Conservation (phyloP, 2,113 vertebrate genomes). For the Delphinapterus leucas region DNA sequence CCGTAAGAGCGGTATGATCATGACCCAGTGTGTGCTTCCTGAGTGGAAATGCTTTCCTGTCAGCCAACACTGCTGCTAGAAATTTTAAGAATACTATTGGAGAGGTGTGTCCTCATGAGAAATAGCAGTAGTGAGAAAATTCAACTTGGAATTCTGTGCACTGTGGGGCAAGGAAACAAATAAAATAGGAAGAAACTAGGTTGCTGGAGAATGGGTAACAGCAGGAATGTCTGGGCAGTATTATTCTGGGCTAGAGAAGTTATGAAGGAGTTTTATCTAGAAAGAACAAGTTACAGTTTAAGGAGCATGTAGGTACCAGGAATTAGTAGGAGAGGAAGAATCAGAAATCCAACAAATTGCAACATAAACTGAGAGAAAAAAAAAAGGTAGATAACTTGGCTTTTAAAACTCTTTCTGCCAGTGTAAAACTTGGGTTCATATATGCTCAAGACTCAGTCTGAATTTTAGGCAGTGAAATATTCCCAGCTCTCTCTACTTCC, state of each 20-base stretch:
- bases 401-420: not conserved
- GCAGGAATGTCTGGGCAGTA: not conserved
- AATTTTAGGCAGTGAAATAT: not conserved
- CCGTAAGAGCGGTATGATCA: not conserved
- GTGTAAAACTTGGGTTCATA: not conserved
- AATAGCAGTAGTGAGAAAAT: not conserved
- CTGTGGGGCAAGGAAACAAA: not conserved
- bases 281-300: not conserved
- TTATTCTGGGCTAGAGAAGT: not conserved
- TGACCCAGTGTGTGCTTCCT: not conserved
- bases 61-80: not conserved
- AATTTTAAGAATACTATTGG: not conserved
- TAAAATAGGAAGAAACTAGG: not conserved
- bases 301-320: not conserved
- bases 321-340: not conserved
- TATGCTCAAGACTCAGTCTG: not conserved
- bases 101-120: not conserved
- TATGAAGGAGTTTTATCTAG: not conserved
- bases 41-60: not conserved
- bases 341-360: not conserved
- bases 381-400: not conserved
- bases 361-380: not conserved
- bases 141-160: not conserved
- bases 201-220: not conserved
- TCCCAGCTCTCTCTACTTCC: not conserved